Evolutionary conservation across 2,888 invertebrate species (phyloP).

Genomic region (Phanerotoma sp.): DNA sequence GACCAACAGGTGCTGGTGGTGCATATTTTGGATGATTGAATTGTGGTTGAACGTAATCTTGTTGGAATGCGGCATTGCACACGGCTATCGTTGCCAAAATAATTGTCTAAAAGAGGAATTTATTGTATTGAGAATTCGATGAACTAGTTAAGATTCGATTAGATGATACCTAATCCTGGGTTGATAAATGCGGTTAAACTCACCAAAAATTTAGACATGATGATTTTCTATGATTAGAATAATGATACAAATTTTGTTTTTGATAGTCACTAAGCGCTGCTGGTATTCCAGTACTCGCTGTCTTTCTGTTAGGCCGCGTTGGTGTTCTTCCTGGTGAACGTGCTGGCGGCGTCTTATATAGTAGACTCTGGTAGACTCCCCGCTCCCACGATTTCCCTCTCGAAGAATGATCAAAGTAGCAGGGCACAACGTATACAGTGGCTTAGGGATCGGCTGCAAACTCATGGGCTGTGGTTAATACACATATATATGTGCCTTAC

Average conservation of each 20-base stretch:
- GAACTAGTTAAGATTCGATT: background rate
- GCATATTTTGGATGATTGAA: conserved; percentile 23
- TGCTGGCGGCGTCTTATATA: conserved; percentile 53
- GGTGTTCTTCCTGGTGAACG: conserved; percentile 54
- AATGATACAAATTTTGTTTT: conserved; percentile 11
- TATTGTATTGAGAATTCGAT: too few relatives aligned
- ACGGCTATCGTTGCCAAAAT: conserved; percentile 37
- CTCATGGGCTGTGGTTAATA: conserved; percentile 16
- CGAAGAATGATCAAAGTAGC: background rate
- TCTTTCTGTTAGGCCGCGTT: conserved; percentile 36
- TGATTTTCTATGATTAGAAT: conserved; percentile 30
- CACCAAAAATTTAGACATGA: conserved; percentile 50
- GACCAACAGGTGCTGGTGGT: conserved; percentile 54
- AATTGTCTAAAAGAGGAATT: conserved; percentile 42
- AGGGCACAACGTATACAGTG: too few relatives aligned
- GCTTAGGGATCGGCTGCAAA: conserved; percentile 11
- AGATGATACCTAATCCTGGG: background rate
- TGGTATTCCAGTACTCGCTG: conserved; percentile 46
- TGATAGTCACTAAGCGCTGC: conserved; percentile 39
- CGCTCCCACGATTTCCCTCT: conserved; percentile 43
- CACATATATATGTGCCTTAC: background rate
- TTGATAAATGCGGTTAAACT: conserved; percentile 34
- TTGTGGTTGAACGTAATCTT: conserved; percentile 35
- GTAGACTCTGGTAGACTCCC: conserved; percentile 35
- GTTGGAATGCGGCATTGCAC: conserved; percentile 45